These are phyloP conservation scores for Odontophorus gujanensis DNA, from an alignment of 2,113 vertebrate genomes.

Conservation along the genomic window DNA sequence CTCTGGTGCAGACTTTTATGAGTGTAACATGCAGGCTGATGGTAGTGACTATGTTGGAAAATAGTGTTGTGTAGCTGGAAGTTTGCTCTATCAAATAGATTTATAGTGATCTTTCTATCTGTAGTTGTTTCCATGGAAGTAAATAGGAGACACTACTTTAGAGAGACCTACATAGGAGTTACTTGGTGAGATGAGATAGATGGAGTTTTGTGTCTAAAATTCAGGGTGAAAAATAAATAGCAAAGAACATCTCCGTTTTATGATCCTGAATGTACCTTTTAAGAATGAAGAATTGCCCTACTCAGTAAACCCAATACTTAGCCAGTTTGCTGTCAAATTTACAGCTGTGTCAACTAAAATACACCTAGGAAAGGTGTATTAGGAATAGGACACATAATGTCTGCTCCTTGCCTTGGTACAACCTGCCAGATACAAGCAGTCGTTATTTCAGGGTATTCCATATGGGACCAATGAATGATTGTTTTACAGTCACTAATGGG, in stretches of 20 bases:
- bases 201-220: neutral
- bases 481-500: neutral
- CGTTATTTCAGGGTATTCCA: neutral
- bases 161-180: neutral
- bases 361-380: neutral
- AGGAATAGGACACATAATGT: accelerated
- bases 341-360: accelerated
- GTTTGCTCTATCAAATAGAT: neutral
- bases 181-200: neutral
- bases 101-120: neutral
- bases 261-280: neutral
- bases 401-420: neutral
- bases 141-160: neutral
- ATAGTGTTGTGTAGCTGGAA: neutral
- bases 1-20: neutral
- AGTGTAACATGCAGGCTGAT: neutral
- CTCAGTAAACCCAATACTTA: neutral
- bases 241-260: neutral
- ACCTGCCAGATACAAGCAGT: neutral
- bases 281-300: neutral
- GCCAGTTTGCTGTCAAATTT: neutral
- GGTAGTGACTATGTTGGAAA: neutral
- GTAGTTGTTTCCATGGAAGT: neutral
- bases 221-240: neutral
- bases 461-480: neutral